Conservation (phyloP, 2,113 vertebrate genomes). For the Brachyhypopomus gauderio region DNA sequence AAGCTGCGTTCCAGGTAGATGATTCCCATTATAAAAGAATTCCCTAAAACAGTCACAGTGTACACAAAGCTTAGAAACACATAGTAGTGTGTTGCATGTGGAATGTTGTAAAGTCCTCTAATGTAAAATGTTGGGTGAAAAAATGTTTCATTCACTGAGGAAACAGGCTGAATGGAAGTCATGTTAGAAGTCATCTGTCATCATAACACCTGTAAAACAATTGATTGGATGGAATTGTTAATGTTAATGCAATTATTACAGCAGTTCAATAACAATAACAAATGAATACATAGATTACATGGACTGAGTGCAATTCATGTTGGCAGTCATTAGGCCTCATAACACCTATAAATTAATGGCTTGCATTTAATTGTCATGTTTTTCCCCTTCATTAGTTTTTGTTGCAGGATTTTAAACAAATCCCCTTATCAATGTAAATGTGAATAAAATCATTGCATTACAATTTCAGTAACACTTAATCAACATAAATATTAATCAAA, state of each 20-base stretch:
- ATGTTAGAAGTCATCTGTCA: not conserved
- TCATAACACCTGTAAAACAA: slow-evolving; percentile 18
- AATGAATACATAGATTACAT: no score
- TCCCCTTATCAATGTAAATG: no score
- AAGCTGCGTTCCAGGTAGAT: slow-evolving; percentile 52
- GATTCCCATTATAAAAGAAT: slow-evolving; percentile 50
- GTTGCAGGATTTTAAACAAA: no score
- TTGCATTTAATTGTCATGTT: no score
- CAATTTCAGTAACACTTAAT: not conserved
- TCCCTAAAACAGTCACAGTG: slow-evolving; percentile 56
- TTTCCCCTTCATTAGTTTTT: no score
- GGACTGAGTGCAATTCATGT: no score
- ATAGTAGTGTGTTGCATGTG: slow-evolving; percentile 65
- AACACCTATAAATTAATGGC: no score
- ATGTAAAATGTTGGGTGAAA: no score
- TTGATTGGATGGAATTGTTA: not conserved
- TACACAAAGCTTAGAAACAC: slow-evolving; percentile 67
- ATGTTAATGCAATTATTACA: not conserved
- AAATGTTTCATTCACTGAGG: no score
- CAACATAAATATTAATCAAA: not conserved
- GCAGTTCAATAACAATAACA: no score
- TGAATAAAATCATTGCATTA: not conserved
- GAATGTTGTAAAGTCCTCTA: slow-evolving; percentile 58
- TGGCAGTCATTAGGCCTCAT: no score
- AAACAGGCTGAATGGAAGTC: slow-evolving; percentile 45